Evolutionary conservation across 2,113 vertebrate genomes (phyloP).

Genomic region (Danio rerio): GRCz12tu NC_133181.1:1297501-1298000

Average conservation of each 20-base stretch:
- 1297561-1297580: slow-evolving; percentile 82
- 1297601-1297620: slow-evolving; percentile 73
- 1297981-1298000: no score
- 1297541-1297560: slow-evolving; percentile 82
- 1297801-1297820: slow-evolving; percentile 30
- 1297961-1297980: no score
- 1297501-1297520: slow-evolving; percentile 49
- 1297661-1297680: slow-evolving; percentile 90
- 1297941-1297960: not conserved
- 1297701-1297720: slow-evolving; percentile 98
- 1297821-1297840: slow-evolving; percentile 67
- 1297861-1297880: slow-evolving; percentile 59
- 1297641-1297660: slow-evolving; percentile 89
- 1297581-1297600: slow-evolving; percentile 85
- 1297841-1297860: slow-evolving; percentile 62
- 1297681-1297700: slow-evolving; percentile 96
- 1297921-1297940: not conserved
- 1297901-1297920: not conserved
- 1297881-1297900: not conserved
- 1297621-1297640: slow-evolving; percentile 88
- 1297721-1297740: slow-evolving; percentile 98
- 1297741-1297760: slow-evolving; percentile 72
- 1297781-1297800: slow-evolving; percentile 65
- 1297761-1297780: slow-evolving; percentile 71
- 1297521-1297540: slow-evolving; percentile 33